Evolutionary conservation across 1,140 invertebrate genomes (phyloP).

Genomic region (Heliconius nattereri): DNA sequence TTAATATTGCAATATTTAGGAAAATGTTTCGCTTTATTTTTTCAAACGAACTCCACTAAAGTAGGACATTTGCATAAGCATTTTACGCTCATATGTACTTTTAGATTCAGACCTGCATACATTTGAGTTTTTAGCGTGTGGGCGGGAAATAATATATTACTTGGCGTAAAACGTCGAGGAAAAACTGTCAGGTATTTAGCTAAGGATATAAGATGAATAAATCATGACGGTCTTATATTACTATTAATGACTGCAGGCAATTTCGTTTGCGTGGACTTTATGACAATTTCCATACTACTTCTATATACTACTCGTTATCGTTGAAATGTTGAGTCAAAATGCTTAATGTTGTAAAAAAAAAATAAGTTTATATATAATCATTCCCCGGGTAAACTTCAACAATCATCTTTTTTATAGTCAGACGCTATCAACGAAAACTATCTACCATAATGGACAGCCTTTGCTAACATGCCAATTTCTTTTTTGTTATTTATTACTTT

Average conservation of each 20-base stretch:
- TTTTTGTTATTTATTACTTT: no score
- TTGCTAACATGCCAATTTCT: no score
- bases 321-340: no score
- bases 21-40: slow-evolving; percentile 26
- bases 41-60: slow-evolving; percentile 25
- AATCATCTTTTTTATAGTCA: no score
- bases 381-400: no score
- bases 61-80: slow-evolving; percentile 40
- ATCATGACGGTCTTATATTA: background rate
- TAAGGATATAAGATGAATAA: slow-evolving; percentile 4
- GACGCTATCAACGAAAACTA: no score
- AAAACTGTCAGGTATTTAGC: slow-evolving; percentile 7
- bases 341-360: no score
- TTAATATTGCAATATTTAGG: slow-evolving; percentile 37
- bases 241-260: background rate
- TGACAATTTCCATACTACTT: no score
- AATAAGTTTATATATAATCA: no score
- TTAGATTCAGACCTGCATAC: slow-evolving; percentile 34
- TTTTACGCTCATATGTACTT: slow-evolving; percentile 38
- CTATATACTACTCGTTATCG: no score
- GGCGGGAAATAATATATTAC: slow-evolving; percentile 29
- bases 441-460: no score
- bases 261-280: no score
- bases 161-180: background rate
- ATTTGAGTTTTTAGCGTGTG: slow-evolving; percentile 34